Conservation (phyloP, 2,888 invertebrate genomes). For the Polietes domitor region DNA sequence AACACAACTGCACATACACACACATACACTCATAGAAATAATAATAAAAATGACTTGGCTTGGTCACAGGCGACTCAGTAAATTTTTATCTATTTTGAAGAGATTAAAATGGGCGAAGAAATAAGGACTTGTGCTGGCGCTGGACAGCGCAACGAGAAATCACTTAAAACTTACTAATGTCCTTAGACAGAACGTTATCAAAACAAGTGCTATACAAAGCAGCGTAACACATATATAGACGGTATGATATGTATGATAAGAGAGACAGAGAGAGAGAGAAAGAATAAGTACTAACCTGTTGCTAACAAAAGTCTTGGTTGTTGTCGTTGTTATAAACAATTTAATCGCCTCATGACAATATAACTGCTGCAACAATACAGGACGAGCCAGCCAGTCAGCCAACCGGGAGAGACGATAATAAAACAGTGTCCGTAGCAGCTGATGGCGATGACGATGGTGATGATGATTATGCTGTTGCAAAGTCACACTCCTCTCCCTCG, state of each 20-base stretch:
- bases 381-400: neutral
- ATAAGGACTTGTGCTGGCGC: neutral
- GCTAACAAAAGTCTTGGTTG: slow-evolving; percentile 24
- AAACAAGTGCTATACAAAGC: neutral
- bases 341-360: slow-evolving; percentile 64
- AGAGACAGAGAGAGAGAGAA: neutral
- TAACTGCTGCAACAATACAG: slow-evolving; percentile 53
- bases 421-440: slow-evolving; percentile 2
- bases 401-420: neutral
- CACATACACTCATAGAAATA: neutral
- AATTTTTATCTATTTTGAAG: slow-evolving; percentile 26
- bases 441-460: neutral
- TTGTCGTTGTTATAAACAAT: slow-evolving; percentile 26
- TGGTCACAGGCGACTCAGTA: neutral
- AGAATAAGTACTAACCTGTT: slow-evolving; percentile 62
- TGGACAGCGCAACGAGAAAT: neutral
- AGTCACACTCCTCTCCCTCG: neutral
- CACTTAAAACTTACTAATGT: slow-evolving; percentile 35
- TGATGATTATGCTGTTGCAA: too few relatives aligned
- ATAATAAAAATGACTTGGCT: neutral
- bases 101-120: slow-evolving; percentile 37
- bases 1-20: too few relatives aligned
- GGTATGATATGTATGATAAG: slow-evolving; percentile 9
- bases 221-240: neutral
- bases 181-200: slow-evolving; percentile 5